Evolutionary conservation across 2,888 invertebrate species (phyloP).

Genomic region (Lycia hirtaria): DNA sequence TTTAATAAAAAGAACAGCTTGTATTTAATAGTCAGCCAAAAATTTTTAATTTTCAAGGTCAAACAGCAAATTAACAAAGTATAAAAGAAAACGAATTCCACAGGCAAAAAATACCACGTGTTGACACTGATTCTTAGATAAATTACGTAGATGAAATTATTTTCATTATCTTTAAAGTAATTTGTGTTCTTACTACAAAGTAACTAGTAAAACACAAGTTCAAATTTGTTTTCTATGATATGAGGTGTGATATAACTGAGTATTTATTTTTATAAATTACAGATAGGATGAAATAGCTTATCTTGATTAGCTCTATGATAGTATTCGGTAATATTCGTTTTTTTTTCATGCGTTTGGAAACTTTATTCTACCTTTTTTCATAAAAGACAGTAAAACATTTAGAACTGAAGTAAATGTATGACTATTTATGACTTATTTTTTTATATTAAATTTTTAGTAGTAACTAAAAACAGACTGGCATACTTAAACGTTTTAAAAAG

Average conservation of each 20-base stretch:
- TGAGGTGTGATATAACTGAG: too few species aligned
- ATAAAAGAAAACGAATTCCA: constrained; percentile 8
- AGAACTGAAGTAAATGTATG: too few species aligned
- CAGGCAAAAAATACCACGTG: constrained; percentile 8
- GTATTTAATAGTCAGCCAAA: not conserved
- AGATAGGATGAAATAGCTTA: too few species aligned
- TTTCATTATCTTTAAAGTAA: constrained; percentile 14
- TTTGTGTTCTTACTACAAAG: not conserved
- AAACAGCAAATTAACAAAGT: constrained; percentile 9
- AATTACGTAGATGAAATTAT: constrained; percentile 17
- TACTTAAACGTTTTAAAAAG: not conserved
- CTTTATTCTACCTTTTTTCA: too few species aligned
- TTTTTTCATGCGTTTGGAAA: too few species aligned
- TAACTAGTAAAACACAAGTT: not conserved
- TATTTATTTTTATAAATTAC: too few species aligned
- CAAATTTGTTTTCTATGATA: not conserved
- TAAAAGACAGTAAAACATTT: too few species aligned
- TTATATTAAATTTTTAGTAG: too few species aligned
- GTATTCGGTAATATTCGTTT: too few species aligned
- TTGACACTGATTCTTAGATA: constrained; percentile 14
- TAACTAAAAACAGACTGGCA: not conserved
- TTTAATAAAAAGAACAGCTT: not conserved
- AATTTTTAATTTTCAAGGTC: constrained; percentile 11
- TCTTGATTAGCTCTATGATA: too few species aligned
- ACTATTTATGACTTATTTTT: too few species aligned